phyloP scores from a whole-genome alignment of 2,888 invertebrate species.

The Anthophora plumipes region DNA sequence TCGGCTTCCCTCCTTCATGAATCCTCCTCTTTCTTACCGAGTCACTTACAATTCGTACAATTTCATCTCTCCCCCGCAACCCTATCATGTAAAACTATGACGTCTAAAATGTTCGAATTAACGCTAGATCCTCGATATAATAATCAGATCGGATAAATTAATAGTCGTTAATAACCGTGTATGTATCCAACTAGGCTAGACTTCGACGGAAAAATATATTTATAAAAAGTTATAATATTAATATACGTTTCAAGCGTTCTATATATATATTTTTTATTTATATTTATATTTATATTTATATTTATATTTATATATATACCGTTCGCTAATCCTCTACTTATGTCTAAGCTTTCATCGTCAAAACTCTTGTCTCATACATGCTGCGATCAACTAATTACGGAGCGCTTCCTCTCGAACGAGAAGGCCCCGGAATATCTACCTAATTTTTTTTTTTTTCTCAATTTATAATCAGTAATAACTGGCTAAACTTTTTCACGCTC shows the following conservation, averaged over 20 bases:
- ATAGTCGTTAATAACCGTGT: slow-evolving; percentile 81
- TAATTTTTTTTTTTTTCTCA: slow-evolving; percentile 55
- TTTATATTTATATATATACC: slow-evolving; percentile 75
- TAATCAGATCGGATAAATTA: slow-evolving; percentile 81
- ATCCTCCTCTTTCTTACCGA: slow-evolving; percentile 14
- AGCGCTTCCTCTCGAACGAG: slow-evolving; percentile 42
- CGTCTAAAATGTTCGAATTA: slow-evolving; percentile 81
- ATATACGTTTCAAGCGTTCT: slow-evolving; percentile 83
- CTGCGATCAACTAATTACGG: slow-evolving; percentile 55
- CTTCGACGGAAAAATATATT: slow-evolving; percentile 85
- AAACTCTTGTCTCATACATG: slow-evolving; percentile 71
- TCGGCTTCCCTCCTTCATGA: not conserved
- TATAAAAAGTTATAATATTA: slow-evolving; percentile 84
- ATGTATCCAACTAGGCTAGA: slow-evolving; percentile 84
- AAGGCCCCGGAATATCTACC: slow-evolving; percentile 40
- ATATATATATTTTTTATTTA: slow-evolving; percentile 76
- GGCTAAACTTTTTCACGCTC: slow-evolving; percentile 65
- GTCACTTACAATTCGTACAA: slow-evolving; percentile 74
- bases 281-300: slow-evolving; percentile 52
- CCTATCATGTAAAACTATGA: slow-evolving; percentile 81
- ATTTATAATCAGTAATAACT: slow-evolving; percentile 70
- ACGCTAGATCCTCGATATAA: slow-evolving; percentile 76
- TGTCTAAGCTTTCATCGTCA: slow-evolving; percentile 76
- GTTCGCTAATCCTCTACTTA: slow-evolving; percentile 79
- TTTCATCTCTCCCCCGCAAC: slow-evolving; percentile 20